Base-by-base conservation (phyloP, 1,140 invertebrate genomes). In the Brachionus koreanus region DNA sequence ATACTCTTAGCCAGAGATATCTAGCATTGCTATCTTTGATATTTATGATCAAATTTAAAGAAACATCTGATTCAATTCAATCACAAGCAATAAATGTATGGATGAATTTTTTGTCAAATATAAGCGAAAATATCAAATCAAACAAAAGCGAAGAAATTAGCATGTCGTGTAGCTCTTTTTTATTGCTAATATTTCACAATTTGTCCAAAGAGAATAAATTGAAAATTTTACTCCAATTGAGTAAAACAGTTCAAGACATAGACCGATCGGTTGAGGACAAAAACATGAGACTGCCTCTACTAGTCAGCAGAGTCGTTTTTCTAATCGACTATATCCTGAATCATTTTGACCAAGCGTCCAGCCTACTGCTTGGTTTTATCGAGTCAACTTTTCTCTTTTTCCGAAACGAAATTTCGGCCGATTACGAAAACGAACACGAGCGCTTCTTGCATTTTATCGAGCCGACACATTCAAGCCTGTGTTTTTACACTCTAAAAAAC, bases 121-220 rank as follows among this genome's bases (percentile, higher is more conserved):
- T 12, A 16, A 4, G 5, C 1, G 3, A 39, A 19, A 7, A 23
- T 25, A 74, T 23, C n/a, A 46, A 74, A 23, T 74, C 33, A 7
- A 77, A 79, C 39, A 16, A 33, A 0, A 43, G 37, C 1, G 25
- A 79, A 61, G 52, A 79, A n/a, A 25, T 79, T 0, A 35, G 19
- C 5, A 9, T 61, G 7, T 49, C 5, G 6, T 29, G n/a, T 25
- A 61, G 35, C 10, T 35, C 49, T 0, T 79, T 79, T 61, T 16
- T 79, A 12, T 0, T 79, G 29, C 35, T 79, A 29, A 5, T 23
- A 39, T 79, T 79, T 79, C 76, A 79, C 35, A 42, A 79, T 19
- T 19, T 79, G 19, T 0, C n/a, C 16, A 69, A 46, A 12, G 37
- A 43, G 25, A 49, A 74, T 12, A 23, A 39, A 46, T 0, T 43